These are phyloP conservation scores for Ammodytes marinus DNA, from an alignment of 2,113 vertebrate species.

Conservation along the genomic window DNA sequence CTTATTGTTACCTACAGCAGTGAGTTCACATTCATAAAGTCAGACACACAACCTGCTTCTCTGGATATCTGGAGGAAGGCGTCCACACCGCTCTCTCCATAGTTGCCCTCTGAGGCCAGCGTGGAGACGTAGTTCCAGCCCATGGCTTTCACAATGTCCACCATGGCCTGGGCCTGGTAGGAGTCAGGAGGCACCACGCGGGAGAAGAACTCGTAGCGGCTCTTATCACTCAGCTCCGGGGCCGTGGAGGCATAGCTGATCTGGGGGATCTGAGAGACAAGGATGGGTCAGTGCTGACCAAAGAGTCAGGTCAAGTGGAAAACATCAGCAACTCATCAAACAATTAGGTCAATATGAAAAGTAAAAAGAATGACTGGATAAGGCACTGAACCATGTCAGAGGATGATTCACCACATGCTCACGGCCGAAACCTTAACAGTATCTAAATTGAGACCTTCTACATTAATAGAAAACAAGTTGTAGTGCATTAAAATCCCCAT, in stretches of 20 bases:
- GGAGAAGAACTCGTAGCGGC: slow-evolving; percentile 92
- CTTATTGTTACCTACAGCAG: slow-evolving; percentile 7
- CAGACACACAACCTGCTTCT: slow-evolving; percentile 86
- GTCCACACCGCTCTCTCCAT: slow-evolving; percentile 92
- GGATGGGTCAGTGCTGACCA: slow-evolving; percentile 42
- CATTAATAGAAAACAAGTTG: slow-evolving; percentile 30
- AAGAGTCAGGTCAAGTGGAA: slow-evolving; percentile 43
- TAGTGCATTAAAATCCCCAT: slow-evolving; percentile 48
- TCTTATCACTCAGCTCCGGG: slow-evolving; percentile 92
- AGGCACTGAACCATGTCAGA: slow-evolving; percentile 47
- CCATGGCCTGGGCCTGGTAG: slow-evolving; percentile 94
- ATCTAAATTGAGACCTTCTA: slow-evolving; percentile 39
- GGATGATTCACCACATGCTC: slow-evolving; percentile 63
- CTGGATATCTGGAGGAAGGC: slow-evolving; percentile 92
- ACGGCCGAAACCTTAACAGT: slow-evolving; percentile 46
- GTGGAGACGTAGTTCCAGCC: slow-evolving; percentile 95
- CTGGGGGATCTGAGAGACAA: slow-evolving; percentile 88
- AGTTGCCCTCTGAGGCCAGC: slow-evolving; percentile 91
- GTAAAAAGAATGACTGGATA: slow-evolving; percentile 41
- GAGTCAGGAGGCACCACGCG: slow-evolving; percentile 92
- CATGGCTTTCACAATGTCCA: slow-evolving; percentile 92
- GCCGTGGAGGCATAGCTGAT: slow-evolving; percentile 95
- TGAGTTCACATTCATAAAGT: slow-evolving; percentile 1
- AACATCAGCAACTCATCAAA: slow-evolving; percentile 17
- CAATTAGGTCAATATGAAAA: slow-evolving; percentile 53